Evolutionary conservation across 2,888 invertebrate species (phyloP).

Genomic region (Philhelius pedissequus): DNA sequence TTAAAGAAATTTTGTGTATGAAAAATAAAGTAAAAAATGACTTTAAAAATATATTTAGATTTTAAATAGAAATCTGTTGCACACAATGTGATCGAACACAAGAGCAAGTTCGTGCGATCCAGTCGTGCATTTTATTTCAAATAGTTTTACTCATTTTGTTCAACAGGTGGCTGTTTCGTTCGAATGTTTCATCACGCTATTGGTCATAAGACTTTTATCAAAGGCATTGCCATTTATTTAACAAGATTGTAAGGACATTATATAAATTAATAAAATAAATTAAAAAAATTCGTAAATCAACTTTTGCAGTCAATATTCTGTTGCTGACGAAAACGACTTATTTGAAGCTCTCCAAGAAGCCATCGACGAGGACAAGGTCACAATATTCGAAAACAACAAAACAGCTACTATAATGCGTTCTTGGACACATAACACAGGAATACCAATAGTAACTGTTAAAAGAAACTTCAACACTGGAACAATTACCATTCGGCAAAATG

Average conservation of each 20-base stretch:
- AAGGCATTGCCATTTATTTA: slow-evolving; percentile 72
- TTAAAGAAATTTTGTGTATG: no score
- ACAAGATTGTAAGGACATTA: slow-evolving; percentile 75
- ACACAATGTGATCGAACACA: no score
- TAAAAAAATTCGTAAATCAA: not conserved
- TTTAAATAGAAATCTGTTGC: no score
- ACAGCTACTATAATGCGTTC: slow-evolving; percentile 81
- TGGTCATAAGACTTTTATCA: slow-evolving; percentile 74
- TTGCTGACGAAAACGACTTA: slow-evolving; percentile 75
- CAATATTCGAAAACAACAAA: slow-evolving; percentile 71
- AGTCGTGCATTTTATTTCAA: not conserved
- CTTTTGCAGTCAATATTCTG: slow-evolving; percentile 75
- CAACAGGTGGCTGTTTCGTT: slow-evolving; percentile 74
- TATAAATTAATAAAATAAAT: fast-evolving
- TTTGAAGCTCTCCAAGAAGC: slow-evolving; percentile 73
- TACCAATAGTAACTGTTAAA: slow-evolving; percentile 81
- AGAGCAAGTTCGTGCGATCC: no score
- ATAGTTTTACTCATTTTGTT: not conserved
- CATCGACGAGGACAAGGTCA: slow-evolving; percentile 70
- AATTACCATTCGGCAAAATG: slow-evolving; percentile 81
- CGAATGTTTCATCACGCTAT: slow-evolving; percentile 78
- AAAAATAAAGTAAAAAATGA: no score
- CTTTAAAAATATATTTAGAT: no score
- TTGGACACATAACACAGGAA: slow-evolving; percentile 83
- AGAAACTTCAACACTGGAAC: slow-evolving; percentile 79